These are phyloP conservation scores for Drosophila formosana DNA, from an alignment of 2,888 invertebrate species.

Conservation along the genomic window DNA sequence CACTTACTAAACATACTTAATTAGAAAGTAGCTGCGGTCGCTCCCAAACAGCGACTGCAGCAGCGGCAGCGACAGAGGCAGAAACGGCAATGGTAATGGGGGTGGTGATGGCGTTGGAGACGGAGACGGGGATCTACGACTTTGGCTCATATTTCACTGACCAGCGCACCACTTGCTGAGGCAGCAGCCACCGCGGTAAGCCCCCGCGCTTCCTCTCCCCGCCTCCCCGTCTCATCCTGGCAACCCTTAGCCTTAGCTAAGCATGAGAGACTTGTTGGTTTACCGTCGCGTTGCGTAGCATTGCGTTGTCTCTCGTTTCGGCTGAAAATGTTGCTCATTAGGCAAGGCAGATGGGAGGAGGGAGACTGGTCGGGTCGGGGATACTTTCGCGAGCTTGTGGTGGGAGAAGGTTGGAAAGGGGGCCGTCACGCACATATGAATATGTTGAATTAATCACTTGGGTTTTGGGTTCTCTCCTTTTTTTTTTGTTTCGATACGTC, in stretches of 20 bases:
- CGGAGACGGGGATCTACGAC: slow-evolving; percentile 22
- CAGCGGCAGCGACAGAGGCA: slow-evolving; percentile 13
- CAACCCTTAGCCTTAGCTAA: slow-evolving; percentile 5
- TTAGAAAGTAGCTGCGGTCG: slow-evolving; percentile 81
- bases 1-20: slow-evolving; percentile 80
- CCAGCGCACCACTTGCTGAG: slow-evolving; percentile 14
- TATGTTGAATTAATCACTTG: slow-evolving; percentile 81
- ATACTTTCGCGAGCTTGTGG: not conserved
- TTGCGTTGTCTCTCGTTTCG: slow-evolving; percentile 1
- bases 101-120: not conserved
- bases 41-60: slow-evolving; percentile 18
- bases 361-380: not conserved
- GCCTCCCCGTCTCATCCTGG: not conserved
- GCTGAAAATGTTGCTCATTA: slow-evolving; percentile 37
- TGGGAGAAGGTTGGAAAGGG: slow-evolving; percentile 1
- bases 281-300: slow-evolving; percentile 11
- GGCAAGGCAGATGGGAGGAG: not conserved
- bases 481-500: slow-evolving; percentile 21
- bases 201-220: not conserved
- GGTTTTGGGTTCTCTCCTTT: slow-evolving; percentile 57
- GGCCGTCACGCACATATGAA: slow-evolving; percentile 75
- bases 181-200: not conserved
- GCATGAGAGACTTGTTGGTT: slow-evolving; percentile 26
- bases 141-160: slow-evolving; percentile 69
- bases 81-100: slow-evolving; percentile 4